phyloP scores from a whole-genome alignment of 1,140 invertebrate genomes.

The Akabosia matsudoensis region DNA sequence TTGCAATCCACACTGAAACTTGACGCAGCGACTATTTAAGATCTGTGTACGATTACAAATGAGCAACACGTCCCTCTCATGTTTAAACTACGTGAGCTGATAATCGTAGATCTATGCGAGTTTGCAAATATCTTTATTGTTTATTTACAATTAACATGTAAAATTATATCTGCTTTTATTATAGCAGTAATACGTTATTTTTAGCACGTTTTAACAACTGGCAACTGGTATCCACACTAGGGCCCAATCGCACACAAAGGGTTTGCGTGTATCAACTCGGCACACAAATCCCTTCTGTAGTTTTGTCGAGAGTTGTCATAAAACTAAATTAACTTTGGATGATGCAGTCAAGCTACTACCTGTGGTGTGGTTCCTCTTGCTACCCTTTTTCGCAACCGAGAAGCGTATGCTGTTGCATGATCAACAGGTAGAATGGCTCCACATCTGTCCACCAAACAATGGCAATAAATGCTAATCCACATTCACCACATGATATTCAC shows the following conservation, averaged over 20 bases:
- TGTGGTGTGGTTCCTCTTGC: too few species aligned
- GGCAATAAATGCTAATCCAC: conserved; percentile 22
- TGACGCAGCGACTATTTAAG: neutral
- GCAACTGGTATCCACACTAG: too few species aligned
- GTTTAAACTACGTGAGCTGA: neutral
- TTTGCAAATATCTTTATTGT: neutral
- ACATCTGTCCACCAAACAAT: neutral
- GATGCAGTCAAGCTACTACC: neutral
- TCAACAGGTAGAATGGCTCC: neutral
- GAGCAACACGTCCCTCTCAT: neutral
- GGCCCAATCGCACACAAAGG: too few species aligned
- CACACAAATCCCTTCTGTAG: too few species aligned
- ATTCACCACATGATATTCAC: conserved; percentile 11
- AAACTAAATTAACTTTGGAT: conserved; percentile 12
- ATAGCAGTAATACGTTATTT: too few species aligned
- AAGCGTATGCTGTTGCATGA: neutral
- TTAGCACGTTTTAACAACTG: too few species aligned
- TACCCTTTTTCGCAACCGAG: too few species aligned
- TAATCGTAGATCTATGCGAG: neutral
- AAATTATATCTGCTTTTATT: too few species aligned
- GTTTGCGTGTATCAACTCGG: too few species aligned
- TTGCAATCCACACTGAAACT: too few species aligned
- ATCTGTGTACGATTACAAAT: neutral
- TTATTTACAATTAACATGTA: neutral
- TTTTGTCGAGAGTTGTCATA: neutral